Evolutionary conservation across 2,888 invertebrate genomes (phyloP), one percentile per base, ranked within the genome.

Genomic region (Epinotia ramella): DNA sequence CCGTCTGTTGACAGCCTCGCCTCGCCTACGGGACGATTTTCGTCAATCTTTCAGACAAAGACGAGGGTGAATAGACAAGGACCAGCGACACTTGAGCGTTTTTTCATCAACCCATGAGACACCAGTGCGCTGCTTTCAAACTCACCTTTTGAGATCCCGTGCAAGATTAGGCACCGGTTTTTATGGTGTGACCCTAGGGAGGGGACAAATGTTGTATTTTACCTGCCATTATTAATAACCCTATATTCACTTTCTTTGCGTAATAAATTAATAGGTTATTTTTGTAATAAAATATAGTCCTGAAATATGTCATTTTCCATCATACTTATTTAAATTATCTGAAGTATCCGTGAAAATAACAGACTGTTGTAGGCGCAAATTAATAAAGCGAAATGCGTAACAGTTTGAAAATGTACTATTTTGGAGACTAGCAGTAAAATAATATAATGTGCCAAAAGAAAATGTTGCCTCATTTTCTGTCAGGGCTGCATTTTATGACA

Each of bases 101-200:
- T 93, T 92, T 92, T 92, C 93, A 93, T 93, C 93, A 93, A 88
- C 85, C 89, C 84, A 83, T 89, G 87, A 90, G 89, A 89, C 92
- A 88, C 88, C 87, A 78, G 85, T 85, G 86, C 85, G 84, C 82
- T 84, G 87, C 92, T 90, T 94, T 94, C 90, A 93, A 84, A 85
- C 88, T 87, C 82, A 86, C 86, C 92, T 94, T 93, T 94, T 92
- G 90, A 94, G 94, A 94, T 94, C 88, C 90, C 90, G 87, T 83
- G 89, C 87, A 89, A 94, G 94, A 94, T 94, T 94, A 93, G 93
- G 93, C 93, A 91, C 92, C 89, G 89, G 89, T 91, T 91, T 90
- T 89, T 88, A 86, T 86, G 86, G 86, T 87, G 87, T 86, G 84
- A 83, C 80, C 78, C 78, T 88, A 91, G 90, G 79, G 88, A 80